Evolutionary conservation across 2,113 vertebrate species (phyloP), one percentile per base, ranked within the genome.

Genomic region (Phrynosoma platyrhinos): DNA sequence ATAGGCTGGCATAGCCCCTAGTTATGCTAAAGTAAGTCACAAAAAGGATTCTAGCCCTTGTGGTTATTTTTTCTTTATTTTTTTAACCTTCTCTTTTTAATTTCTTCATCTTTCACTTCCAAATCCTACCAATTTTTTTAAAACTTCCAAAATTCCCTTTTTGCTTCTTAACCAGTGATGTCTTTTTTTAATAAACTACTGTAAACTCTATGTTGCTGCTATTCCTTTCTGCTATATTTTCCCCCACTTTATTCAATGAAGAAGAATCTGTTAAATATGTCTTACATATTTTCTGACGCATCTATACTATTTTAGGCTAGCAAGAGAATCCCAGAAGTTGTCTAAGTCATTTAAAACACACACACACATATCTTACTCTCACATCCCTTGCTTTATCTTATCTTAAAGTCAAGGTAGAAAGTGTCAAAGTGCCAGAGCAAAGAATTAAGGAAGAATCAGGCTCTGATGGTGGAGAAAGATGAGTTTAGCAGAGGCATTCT

Each of bases 401-500:
- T 76, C 55, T 53, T 68, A 30, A 83, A 76, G 30, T 82, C 58
- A 83, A 53, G 32, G 21, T 64, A 58, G 42, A 66, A 88, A 83
- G 18, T 53, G 79, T 36, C 42, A 53, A 68, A 25, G 23, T 18
- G 32, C n/a, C 42, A 52, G 40, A 32, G 72, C 30, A 88, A 21
- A 53, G 40, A 66, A 7, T 3, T 52, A 76, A 52, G 23, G 55
- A 53, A 77, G 40, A 36, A 13, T 20, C 55, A 30, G 66, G 42
- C 66, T 47, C 42, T 23, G 32, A n/a, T 30, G 55, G 14, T 64
- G 72, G 42, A 83, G 58, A 88, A 88, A 88, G 75, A 88, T 68
- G 62, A 76, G 72, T 83, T 83, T 88, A 88, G 36, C 71, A 81
- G 93, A 90, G 64, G 4, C 21, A 42, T 71, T 88, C 30, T 30